Percentiles rank a stretch among this genome's conserved stretches.
These are phyloP conservation scores for Ectropis grisescens DNA, from an alignment of 1,140 invertebrate genomes.

Conservation along the genomic window DNA sequence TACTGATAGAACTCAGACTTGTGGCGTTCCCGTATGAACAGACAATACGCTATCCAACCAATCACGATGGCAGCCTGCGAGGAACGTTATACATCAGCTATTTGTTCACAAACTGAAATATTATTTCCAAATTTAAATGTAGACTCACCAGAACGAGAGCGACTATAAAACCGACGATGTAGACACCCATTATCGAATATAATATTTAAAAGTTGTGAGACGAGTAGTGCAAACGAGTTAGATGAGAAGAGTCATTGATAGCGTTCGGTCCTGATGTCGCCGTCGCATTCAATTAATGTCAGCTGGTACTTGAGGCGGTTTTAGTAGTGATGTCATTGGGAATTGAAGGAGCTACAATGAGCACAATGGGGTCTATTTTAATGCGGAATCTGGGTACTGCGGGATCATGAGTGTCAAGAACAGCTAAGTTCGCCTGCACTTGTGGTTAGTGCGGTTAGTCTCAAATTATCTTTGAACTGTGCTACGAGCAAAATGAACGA, in stretches of 20 bases:
- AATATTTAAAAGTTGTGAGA: constrained; percentile 13
- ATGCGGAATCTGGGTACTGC: not conserved
- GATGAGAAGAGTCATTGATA: constrained; percentile 34
- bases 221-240: constrained; percentile 42
- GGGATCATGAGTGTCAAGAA: too few species aligned
- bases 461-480: too few species aligned
- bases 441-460: too few species aligned
- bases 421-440: too few species aligned
- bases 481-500: too few species aligned
- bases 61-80: constrained; percentile 41
- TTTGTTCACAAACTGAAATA: not conserved
- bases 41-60: constrained; percentile 49
- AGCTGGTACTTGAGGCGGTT: constrained; percentile 34
- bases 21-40: constrained; percentile 51
- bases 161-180: constrained; percentile 43
- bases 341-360: constrained; percentile 39
- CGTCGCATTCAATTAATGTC: constrained; percentile 55
- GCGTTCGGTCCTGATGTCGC: constrained; percentile 22
- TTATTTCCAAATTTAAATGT: too few species aligned
- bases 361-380: constrained; percentile 15
- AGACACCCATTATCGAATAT: constrained; percentile 23
- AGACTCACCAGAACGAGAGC: constrained; percentile 49
- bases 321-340: constrained; percentile 56
- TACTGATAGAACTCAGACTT: constrained; percentile 47
- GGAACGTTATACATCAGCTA: constrained; percentile 1